These are phyloP conservation scores for Neolamprologus multifasciatus DNA, from an alignment of 2,797 vertebrate genomes.

Conservation along the genomic window DNA sequence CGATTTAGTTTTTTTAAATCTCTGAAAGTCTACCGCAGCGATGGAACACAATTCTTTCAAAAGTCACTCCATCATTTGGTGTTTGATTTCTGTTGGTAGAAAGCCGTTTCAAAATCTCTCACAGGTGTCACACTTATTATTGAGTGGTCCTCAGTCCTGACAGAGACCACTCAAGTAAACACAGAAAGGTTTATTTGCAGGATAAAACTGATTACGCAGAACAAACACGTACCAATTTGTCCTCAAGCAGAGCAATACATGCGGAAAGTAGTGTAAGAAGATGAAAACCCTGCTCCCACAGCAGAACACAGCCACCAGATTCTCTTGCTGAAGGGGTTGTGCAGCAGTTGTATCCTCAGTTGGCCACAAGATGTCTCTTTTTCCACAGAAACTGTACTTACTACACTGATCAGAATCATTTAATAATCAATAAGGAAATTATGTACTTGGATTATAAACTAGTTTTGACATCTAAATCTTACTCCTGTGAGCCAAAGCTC, in stretches of 20 bases:
- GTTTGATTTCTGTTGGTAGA: background rate
- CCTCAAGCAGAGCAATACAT: background rate
- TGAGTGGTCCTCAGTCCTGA: background rate
- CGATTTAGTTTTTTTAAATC: rapidly evolving
- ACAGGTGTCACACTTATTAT: rapidly evolving
- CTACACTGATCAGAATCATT: background rate
- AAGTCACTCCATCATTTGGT: background rate
- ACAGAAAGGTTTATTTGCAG: background rate
- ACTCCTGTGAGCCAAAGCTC: background rate
- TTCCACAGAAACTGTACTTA: background rate
- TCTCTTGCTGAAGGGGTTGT: background rate
- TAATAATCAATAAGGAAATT: background rate
- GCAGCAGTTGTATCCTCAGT: background rate
- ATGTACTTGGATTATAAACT: background rate
- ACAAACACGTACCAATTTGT: background rate
- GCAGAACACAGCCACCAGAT: background rate
- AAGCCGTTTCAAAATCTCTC: background rate
- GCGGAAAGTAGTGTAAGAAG: background rate
- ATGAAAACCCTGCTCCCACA: background rate
- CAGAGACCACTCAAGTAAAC: background rate
- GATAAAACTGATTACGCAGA: rapidly evolving
- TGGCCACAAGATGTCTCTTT: background rate
- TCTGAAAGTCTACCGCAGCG: background rate
- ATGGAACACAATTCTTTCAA: background rate
- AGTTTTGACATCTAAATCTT: background rate